Evolutionary conservation across 2,888 invertebrate genomes (phyloP), one percentile per base, ranked within the genome.

Genomic region (Lymantria monacha): DNA sequence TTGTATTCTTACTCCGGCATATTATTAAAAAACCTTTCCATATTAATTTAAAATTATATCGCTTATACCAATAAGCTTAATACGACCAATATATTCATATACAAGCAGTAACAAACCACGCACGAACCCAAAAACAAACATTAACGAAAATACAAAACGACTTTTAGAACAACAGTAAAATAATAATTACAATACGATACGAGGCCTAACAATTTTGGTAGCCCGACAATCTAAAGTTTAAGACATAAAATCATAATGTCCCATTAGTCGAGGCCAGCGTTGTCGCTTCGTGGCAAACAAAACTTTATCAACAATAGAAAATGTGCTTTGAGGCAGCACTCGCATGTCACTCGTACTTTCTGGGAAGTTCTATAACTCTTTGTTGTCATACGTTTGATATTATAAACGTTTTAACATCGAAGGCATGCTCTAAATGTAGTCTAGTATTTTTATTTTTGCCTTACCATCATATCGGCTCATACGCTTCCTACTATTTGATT

Each of bases 311-410:
- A 62, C 73, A 71, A 64, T 66, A 64, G 65, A 73, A 66, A 72
- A 65, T 65, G 55, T 59, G 73, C 70, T 74, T 65, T 49, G 55
- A 66, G 70, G 64, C 71, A 51, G 56, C n/a, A 37, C 65, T 63
- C 67, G 64, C 59, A 61, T 69, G 72, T 69, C 77, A 66, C 63
- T 55, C 63, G 50, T 54, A 53, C 56, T 60, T 61, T 63, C 58
- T 63, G 57, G 38, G 53, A 37, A 57, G 56, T 59, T 65, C 49
- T 53, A 46, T 51, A 53, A 72, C 65, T 70, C 77, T 79, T 77
- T 79, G 80, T 72, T 70, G 77, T 78, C 80, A 74, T 60, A 54
- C 53, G 59, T 60, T 70, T 74, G 75, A 75, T 74, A 77, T 76
- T 76, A 79, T 76, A 76, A 78, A 79, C 73, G 65, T 57, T 68